A percentile compares a stretch with the other conserved stretches of the same genome.
Conservation (phyloP, 2,797 vertebrate species). For the Molossus molossus region DNA sequence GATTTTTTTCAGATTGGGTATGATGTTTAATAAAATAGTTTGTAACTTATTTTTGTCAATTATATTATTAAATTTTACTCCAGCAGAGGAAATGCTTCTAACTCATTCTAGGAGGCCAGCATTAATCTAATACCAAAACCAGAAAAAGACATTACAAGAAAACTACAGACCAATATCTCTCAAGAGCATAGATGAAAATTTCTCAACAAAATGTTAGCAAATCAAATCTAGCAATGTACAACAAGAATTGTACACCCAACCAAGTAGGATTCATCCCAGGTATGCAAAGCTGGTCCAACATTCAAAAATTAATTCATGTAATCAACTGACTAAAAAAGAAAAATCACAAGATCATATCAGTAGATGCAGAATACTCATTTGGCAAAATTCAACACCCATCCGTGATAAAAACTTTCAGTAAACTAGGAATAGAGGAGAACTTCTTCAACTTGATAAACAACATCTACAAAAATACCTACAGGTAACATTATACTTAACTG, state of each 20-base stretch:
- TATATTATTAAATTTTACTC: not conserved
- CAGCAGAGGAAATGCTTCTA: not conserved
- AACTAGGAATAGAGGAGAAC: not conserved
- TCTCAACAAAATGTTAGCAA: not conserved
- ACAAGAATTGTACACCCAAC: not conserved
- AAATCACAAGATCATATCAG: not conserved
- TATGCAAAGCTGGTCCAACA: not conserved
- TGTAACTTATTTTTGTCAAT: not conserved
- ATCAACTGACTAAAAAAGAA: not conserved
- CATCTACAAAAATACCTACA: not conserved
- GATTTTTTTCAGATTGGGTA: constrained; percentile 33
- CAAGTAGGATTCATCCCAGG: not conserved
- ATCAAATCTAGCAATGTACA: not conserved
- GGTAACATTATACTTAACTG: not conserved
- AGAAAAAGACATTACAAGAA: not conserved
- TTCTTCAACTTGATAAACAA: constrained; percentile 6
- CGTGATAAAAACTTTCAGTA: not conserved
- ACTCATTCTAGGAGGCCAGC: not conserved
- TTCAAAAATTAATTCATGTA: not conserved
- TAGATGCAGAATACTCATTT: not conserved
- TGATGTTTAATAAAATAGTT: not conserved
- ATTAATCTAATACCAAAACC: not conserved
- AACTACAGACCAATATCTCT: not conserved
- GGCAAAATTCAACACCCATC: not conserved
- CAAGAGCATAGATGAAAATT: not conserved